These are phyloP conservation scores for Caenorhabditis latens DNA, from an alignment of 1,140 invertebrate species.

Conservation along the genomic window DNA sequence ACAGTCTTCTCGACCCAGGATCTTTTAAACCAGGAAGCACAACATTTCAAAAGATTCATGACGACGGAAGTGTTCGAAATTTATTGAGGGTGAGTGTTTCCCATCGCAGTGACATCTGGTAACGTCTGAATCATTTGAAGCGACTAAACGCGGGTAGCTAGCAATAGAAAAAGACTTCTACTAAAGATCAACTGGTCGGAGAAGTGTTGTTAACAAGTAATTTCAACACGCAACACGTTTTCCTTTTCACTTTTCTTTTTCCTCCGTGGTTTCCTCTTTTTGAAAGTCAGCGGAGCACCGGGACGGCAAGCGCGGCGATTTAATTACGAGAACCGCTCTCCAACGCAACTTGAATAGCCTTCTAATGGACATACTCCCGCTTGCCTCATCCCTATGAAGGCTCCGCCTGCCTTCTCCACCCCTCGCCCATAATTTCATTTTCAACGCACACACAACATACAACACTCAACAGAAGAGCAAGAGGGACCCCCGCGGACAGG, in stretches of 20 bases:
- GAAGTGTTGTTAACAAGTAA: not conserved
- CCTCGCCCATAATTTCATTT: slow-evolving; percentile 54
- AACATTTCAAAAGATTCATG: slow-evolving; percentile 45
- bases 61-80: slow-evolving; percentile 41
- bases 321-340: slow-evolving; percentile 55
- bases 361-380: slow-evolving; percentile 54
- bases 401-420: slow-evolving; percentile 40
- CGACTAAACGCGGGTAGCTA: not conserved
- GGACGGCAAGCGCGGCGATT: slow-evolving; percentile 42
- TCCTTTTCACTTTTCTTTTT: not conserved
- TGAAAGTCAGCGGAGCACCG: slow-evolving; percentile 40
- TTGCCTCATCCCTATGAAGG: slow-evolving; percentile 44
- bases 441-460: slow-evolving; percentile 46
- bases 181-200: not conserved
- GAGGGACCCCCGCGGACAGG: slow-evolving; percentile 19
- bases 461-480: slow-evolving; percentile 52
- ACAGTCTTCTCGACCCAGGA: slow-evolving; percentile 26
- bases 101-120: not conserved
- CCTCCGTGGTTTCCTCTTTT: not conserved
- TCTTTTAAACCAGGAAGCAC: slow-evolving; percentile 34
- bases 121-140: too few species aligned
- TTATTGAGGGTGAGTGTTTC: slow-evolving; percentile 14
- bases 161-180: not conserved
- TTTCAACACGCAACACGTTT: slow-evolving; percentile 16
- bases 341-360: slow-evolving; percentile 56